A percentile compares a stretch with the other conserved stretches of the same genome.
Evolutionary conservation across 2,797 vertebrate genomes (phyloP).

Genomic region (Sebastes diploproa): DNA sequence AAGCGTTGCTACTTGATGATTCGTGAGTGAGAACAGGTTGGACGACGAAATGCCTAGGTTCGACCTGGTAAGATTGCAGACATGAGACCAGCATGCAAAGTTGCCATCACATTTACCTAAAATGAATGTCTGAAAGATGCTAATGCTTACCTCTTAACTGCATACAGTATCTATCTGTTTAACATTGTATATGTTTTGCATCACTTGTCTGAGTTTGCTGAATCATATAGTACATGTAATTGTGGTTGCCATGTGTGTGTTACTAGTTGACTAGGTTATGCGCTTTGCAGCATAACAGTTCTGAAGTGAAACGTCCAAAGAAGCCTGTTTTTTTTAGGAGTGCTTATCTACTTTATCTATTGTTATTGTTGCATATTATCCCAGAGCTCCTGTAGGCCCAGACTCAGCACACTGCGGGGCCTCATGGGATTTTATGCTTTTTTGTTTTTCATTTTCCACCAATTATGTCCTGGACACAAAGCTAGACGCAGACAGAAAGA

Average conservation of each 20-base stretch:
- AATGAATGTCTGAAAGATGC: neutral
- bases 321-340: neutral
- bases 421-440: conserved; percentile 46
- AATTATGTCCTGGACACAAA: conserved; percentile 48
- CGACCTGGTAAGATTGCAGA: neutral
- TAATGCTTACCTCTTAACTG: neutral
- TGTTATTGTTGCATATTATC: neutral
- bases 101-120: neutral
- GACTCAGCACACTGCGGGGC: neutral
- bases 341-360: neutral
- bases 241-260: neutral
- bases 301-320: neutral
- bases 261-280: neutral
- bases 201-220: neutral
- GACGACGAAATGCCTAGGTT: neutral
- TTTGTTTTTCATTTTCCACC: conserved; percentile 68
- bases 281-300: neutral
- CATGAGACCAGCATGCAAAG: neutral
- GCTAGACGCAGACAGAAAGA: neutral
- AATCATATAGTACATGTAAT: neutral
- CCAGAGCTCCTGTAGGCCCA: neutral
- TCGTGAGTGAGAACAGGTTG: neutral
- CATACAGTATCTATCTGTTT: neutral
- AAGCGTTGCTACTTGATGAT: too few relatives aligned
- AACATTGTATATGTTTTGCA: neutral